Base-by-base conservation (phyloP, 2,888 invertebrate genomes). In the Tiliacea aurago region DNA sequence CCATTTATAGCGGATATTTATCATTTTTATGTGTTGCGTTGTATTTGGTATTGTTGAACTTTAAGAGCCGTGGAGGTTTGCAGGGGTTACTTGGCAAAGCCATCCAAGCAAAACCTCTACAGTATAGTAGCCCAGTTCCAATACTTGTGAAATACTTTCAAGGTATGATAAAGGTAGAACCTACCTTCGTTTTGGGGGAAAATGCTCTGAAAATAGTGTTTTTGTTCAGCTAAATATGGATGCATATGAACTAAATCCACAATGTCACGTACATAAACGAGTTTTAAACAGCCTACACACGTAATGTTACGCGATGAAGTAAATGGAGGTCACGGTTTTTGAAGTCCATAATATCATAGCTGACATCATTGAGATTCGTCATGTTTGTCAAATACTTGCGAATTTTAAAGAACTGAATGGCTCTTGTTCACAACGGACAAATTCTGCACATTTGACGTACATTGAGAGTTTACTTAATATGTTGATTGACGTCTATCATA, bases 291-390 rank as follows among this genome's bases (percentile, higher is more conserved):
- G 69, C 68, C 64, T 70, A 70, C 64, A 64, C 59, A 49, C 49
- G 58, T 78, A 73, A 70, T 70, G 56, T 78, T 56, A 59, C 67
- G 51, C 51, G 33, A 61, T 73, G 61, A 64, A 64, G 56, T 78
- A 64, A 78, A 82, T 80, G 69, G 63, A 73, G 80, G 80, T 64
- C 83, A 73, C 9, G 18, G 47, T 15, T 66, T 47, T 64, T 53
- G 70, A 49, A 59, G 69, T 78, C 51, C 43, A 45, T 56, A 37
- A 37, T 23, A 63, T 61, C 49, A 41, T 10, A 43, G n/a, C 53
- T 81, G n/a, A 81, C 55, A 67, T 76, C 63, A 67, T 65, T 61
- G n/a, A 61, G 45, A 80, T 76, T 81, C 56, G 59, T 56, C 66
- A 61, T 70, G 55, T 51, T 63, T 45, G 37, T 33, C 65, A 67